A percentile compares a stretch with the other conserved stretches of the same genome.
These are phyloP conservation scores for Adrianichthys oophorus DNA, from an alignment of 2,797 vertebrate species.

Conservation along the genomic window DNA sequence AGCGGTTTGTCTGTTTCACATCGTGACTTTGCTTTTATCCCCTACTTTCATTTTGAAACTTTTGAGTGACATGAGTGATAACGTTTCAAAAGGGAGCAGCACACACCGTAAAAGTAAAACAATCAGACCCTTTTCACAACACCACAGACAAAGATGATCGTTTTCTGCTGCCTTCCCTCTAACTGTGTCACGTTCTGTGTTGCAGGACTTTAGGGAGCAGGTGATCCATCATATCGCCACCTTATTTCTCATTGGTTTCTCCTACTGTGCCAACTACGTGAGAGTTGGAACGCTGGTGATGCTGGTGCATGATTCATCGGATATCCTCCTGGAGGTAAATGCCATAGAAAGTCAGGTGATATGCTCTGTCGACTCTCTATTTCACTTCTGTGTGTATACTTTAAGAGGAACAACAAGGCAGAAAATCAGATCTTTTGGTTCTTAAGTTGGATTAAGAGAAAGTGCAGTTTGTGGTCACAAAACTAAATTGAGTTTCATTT, in stretches of 20 bases:
- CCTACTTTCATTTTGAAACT: too few species aligned
- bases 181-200: neutral
- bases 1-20: too few species aligned
- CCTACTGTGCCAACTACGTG: conserved; percentile 84
- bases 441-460: conserved; percentile 1
- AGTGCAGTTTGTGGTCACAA: neutral
- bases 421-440: neutral
- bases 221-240: conserved; percentile 85
- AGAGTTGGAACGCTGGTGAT: conserved; percentile 84
- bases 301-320: conserved; percentile 84
- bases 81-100: too few species aligned
- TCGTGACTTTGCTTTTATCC: too few species aligned
- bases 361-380: too few species aligned
- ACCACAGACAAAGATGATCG: neutral
- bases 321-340: conserved; percentile 86
- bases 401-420: neutral
- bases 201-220: conserved; percentile 89
- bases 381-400: neutral
- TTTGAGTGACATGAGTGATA: too few species aligned
- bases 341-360: too few species aligned
- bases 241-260: conserved; percentile 83
- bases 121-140: too few species aligned
- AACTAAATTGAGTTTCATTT: too few species aligned
- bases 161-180: neutral
- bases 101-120: too few species aligned